Evolutionary conservation across 2,888 invertebrate species (phyloP).

Genomic region (Melangyna quadrimaculata): DNA sequence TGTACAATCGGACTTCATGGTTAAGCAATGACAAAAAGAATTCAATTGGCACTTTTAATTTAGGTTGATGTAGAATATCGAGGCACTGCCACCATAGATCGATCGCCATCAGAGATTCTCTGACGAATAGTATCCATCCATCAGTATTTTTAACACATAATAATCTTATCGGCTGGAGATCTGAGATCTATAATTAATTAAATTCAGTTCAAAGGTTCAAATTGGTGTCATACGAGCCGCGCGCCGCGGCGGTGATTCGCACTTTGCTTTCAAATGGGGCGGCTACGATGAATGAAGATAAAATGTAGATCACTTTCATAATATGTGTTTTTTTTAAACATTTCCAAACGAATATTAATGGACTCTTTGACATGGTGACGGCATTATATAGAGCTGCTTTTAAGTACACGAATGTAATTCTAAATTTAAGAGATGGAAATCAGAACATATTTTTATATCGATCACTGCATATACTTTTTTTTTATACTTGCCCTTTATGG

Average conservation of each 20-base stretch:
- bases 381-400: background rate
- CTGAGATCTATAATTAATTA: conserved; percentile 55
- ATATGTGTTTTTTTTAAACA: background rate
- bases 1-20: conserved; percentile 16
- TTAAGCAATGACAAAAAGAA: conserved; percentile 50
- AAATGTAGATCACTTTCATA: background rate
- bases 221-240: conserved; percentile 42
- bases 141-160: background rate
- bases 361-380: background rate
- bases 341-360: background rate
- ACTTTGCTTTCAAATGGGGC: background rate
- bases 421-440: no score
- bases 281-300: background rate
- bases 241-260: conserved; percentile 44
- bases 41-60: conserved; percentile 42
- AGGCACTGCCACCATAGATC: background rate
- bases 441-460: no score
- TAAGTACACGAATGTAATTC: background rate
- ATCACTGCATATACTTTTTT: no score
- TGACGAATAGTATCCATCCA: background rate
- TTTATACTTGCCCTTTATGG: no score
- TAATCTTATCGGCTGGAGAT: conserved; percentile 40
- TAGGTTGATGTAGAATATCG: conserved; percentile 6
- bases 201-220: conserved; percentile 37
- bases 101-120: background rate